These are phyloP conservation scores for Omphaloscelis lunosa DNA, from an alignment of 2,888 invertebrate genomes.

Conservation along the genomic window DNA sequence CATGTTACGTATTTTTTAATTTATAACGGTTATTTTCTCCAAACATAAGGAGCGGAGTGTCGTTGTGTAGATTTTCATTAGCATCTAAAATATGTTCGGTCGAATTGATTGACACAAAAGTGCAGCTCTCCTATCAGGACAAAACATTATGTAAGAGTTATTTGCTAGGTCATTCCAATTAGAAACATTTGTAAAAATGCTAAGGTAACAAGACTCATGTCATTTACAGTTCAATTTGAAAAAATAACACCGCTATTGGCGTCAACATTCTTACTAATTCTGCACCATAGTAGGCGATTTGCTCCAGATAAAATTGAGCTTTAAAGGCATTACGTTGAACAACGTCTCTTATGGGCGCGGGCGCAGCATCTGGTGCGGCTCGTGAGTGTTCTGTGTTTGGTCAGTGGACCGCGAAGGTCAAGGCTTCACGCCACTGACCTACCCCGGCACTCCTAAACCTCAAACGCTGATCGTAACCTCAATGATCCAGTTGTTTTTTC, in stretches of 20 bases:
- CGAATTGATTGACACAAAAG: background rate
- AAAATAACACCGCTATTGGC: conserved; percentile 8
- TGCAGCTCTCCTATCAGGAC: background rate
- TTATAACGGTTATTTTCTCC: conserved; percentile 13
- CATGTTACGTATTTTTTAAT: conserved; percentile 18
- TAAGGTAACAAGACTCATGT: background rate
- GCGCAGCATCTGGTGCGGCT: conserved; percentile 83
- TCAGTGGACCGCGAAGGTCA: conserved; percentile 87
- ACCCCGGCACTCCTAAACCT: conserved; percentile 65
- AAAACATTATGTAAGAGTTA: background rate
- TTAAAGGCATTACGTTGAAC: conserved; percentile 66
- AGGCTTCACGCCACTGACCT: conserved; percentile 83
- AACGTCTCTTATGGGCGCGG: conserved; percentile 77
- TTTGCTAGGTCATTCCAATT: background rate
- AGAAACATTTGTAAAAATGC: conserved; percentile 5
- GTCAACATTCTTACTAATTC: conserved; percentile 19
- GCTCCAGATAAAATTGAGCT: conserved; percentile 52
- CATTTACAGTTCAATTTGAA: conserved; percentile 15
- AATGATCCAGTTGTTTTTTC: conserved; percentile 67
- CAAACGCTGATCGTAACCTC: conserved; percentile 62
- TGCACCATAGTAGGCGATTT: conserved; percentile 36
- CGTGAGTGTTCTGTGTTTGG: conserved; percentile 83
- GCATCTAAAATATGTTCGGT: conserved; percentile 10
- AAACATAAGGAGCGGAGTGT: background rate
- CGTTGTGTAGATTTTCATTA: conserved; percentile 33